phyloP scores from a whole-genome alignment of 2,888 invertebrate species.

The Epinotia nisella region DNA sequence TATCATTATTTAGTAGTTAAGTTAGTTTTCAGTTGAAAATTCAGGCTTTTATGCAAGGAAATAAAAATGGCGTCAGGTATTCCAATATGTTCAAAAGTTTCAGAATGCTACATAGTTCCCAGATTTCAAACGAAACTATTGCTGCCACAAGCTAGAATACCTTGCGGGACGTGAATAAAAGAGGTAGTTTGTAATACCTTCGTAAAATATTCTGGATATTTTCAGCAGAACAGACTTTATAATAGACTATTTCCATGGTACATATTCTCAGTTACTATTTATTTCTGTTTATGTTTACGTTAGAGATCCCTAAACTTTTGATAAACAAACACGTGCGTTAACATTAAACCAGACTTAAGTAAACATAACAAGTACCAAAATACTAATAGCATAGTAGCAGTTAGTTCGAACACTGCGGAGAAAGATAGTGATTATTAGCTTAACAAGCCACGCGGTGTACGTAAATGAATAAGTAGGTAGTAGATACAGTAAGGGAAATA shows the following conservation, averaged over 20 bases:
- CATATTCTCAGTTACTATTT: neutral
- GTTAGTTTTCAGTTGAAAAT: neutral
- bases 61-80: conserved; percentile 36
- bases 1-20: neutral
- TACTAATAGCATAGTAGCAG: neutral
- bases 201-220: conserved; percentile 28
- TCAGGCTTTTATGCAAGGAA: conserved; percentile 35
- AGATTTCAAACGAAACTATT: conserved; percentile 26
- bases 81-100: conserved; percentile 38
- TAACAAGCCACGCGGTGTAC: neutral
- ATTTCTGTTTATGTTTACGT: neutral
- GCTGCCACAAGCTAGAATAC: conserved; percentile 27
- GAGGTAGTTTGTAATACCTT: conserved; percentile 31
- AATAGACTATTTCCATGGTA: neutral
- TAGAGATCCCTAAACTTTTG: conserved; percentile 13
- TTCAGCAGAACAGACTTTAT: conserved; percentile 6
- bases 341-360: conserved; percentile 7
- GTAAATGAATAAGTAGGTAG: no score
- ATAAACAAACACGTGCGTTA: conserved; percentile 5
- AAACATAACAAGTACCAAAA: neutral
- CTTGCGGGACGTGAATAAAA: conserved; percentile 24
- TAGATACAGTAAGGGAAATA: no score
- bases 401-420: neutral
- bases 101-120: conserved; percentile 33
- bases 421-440: neutral